phyloP scores from a whole-genome alignment of 1,140 invertebrate genomes.

The Lucilia sericata region DNA sequence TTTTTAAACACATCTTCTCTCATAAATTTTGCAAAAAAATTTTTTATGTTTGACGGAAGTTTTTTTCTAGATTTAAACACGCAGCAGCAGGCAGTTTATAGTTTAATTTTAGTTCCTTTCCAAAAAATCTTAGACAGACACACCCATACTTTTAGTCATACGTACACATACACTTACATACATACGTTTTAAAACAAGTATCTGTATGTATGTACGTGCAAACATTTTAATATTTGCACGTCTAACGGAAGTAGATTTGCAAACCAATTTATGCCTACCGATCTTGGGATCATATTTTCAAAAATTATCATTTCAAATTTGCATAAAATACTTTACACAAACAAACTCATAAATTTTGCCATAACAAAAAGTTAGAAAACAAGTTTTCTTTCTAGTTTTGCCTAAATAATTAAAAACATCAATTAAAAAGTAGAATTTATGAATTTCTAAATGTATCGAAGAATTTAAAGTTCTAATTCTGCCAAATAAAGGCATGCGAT shows the following conservation, averaged over 20 bases:
- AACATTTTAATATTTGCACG: not conserved
- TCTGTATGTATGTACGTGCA: not conserved
- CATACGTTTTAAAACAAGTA: too few species aligned
- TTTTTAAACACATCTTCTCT: not conserved
- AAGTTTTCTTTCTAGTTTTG: too few species aligned
- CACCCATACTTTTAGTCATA: not conserved
- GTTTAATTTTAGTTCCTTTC: not conserved
- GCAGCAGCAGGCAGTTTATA: not conserved
- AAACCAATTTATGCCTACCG: not conserved
- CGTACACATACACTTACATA: not conserved
- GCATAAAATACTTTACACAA: not conserved
- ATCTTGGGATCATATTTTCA: not conserved
- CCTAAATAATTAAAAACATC: too few species aligned
- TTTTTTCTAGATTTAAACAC: not conserved
- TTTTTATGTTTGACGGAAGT: not conserved
- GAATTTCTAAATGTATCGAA: too few species aligned
- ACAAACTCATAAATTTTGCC: too few species aligned
- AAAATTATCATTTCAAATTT: not conserved
- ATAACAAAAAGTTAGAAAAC: too few species aligned
- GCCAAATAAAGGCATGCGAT: too few species aligned
- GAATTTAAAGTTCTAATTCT: too few species aligned
- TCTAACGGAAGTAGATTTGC: slow-evolving; percentile 10
- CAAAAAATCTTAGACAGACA: not conserved
- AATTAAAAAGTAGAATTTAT: too few species aligned
- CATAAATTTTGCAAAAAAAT: not conserved